Evolutionary conservation across 2,113 vertebrate genomes (phyloP).

Genomic region (Oncorhynchus gorbuscha): DNA sequence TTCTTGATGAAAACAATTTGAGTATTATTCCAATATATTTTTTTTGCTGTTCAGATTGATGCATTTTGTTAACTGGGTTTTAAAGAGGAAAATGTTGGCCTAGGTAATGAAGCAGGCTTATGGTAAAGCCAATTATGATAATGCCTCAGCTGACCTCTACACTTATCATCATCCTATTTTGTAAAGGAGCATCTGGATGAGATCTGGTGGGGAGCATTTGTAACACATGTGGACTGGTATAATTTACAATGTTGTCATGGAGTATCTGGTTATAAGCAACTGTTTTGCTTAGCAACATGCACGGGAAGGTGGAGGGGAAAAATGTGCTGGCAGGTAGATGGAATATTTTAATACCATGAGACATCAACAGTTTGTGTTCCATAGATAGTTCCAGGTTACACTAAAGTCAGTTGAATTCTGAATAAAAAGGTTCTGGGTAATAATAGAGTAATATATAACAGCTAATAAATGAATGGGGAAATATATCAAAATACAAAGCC

Average conservation of each 20-base stretch:
- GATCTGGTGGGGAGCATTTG: slow-evolving; percentile 47
- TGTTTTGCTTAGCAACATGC: slow-evolving; percentile 70
- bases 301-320: slow-evolving; percentile 63
- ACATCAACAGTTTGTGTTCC: slow-evolving; percentile 70
- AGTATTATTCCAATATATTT: background rate
- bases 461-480: too few relatives aligned
- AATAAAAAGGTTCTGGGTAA: too few relatives aligned
- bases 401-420: too few relatives aligned
- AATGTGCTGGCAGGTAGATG: slow-evolving; percentile 62
- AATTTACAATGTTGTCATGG: slow-evolving; percentile 72
- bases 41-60: background rate
- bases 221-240: slow-evolving; percentile 66
- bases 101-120: background rate
- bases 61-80: background rate
- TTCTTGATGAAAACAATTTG: background rate
- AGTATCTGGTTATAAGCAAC: slow-evolving; percentile 61
- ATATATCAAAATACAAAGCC: too few relatives aligned
- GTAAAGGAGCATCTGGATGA: slow-evolving; percentile 59
- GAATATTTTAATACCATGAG: slow-evolving; percentile 70
- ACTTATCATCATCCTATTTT: slow-evolving; percentile 17
- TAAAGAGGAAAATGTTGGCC: background rate
- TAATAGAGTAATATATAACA: too few relatives aligned
- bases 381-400: slow-evolving; percentile 55
- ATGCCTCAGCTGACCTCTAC: slow-evolving; percentile 8
- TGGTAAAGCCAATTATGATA: slow-evolving; percentile 9